Base-by-base conservation (phyloP, 2,888 invertebrate genomes). In the Pardosa pseudoannulata region DNA sequence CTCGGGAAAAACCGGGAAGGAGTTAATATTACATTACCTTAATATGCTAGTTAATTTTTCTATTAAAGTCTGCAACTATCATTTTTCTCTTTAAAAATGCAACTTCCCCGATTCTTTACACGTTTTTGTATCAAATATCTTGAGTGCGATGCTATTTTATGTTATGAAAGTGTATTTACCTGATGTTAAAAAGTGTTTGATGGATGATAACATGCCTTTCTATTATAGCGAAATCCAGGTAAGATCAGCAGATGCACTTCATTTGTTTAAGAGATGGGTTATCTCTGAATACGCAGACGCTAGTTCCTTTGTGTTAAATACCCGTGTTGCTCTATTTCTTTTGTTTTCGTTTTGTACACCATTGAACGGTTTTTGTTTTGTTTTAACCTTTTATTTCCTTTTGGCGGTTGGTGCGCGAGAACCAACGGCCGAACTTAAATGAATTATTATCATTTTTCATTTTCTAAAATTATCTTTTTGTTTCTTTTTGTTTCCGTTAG, bases 401-500 rank as follows among this genome's bases (percentile, higher is more conserved):
- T 23, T 23, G 56, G 23, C 56, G 56, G 56, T 56, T 56, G 56
- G 19, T 19, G n/a, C 23, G 1, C 3, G 3, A 19, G 16, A 19
- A 23, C 6, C 56, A 56, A 28, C 67, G 19, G 19, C n/a, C 32
- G 67, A 19, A 67, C 32, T 19, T 19, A 23, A n/a, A n/a, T 23
- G 19, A 67, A 73, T 73, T 27, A 39, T 78, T 76, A 72, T 83
- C 29, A 50, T 79, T 87, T 82, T 83, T 31, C 32, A 23, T 85
- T 86, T 81, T 83, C 88, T 87, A 75, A 81, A 85, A 46, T 72
- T 67, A 46, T 64, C 46, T 85, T 85, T 56, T 73, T 85, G 75
- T 79, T 88, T 79, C 78, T 76, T 70, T 81, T 89, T 79, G 27
- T 39, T 73, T 79, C 65, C 76, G 64, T 72, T 88, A 82, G 89